A percentile compares a stretch with the other conserved stretches of the same genome.
These are phyloP conservation scores for Fregetta grallaria DNA, from an alignment of 2,113 vertebrate genomes.

Conservation along the genomic window DNA sequence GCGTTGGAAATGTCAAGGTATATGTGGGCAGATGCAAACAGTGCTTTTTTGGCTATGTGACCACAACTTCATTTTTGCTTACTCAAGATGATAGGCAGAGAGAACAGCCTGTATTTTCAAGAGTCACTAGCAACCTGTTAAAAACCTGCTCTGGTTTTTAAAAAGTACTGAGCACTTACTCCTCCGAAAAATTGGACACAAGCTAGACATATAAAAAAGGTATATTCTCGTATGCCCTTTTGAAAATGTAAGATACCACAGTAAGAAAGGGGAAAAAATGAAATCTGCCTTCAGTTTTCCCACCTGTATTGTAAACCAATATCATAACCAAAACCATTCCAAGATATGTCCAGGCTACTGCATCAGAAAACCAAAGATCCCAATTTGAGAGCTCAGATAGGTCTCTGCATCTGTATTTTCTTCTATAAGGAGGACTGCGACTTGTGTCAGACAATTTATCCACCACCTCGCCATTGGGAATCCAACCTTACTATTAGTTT, in stretches of 20 bases:
- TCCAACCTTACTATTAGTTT: neutral
- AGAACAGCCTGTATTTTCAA: neutral
- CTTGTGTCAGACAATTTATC: neutral
- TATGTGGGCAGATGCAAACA: neutral
- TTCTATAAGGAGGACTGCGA: neutral
- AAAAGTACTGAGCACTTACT: neutral
- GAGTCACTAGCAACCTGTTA: neutral
- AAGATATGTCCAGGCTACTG: neutral
- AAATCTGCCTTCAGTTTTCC: neutral
- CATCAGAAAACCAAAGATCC: neutral
- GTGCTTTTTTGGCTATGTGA: neutral
- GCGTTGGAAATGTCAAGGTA: neutral
- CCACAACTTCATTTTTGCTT: neutral
- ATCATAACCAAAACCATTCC: neutral
- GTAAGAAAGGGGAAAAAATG: neutral
- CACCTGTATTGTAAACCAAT: neutral
- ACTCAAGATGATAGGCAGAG: neutral
- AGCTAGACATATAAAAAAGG: neutral
- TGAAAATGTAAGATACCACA: neutral
- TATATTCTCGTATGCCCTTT: neutral
- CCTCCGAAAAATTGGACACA: neutral
- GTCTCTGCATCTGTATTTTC: neutral
- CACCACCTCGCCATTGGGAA: neutral
- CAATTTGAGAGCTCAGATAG: neutral
- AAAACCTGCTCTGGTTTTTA: neutral